These are phyloP conservation scores for Ophioninae sp. DNA, from an alignment of 2,888 invertebrate species.

Conservation along the genomic window DNA sequence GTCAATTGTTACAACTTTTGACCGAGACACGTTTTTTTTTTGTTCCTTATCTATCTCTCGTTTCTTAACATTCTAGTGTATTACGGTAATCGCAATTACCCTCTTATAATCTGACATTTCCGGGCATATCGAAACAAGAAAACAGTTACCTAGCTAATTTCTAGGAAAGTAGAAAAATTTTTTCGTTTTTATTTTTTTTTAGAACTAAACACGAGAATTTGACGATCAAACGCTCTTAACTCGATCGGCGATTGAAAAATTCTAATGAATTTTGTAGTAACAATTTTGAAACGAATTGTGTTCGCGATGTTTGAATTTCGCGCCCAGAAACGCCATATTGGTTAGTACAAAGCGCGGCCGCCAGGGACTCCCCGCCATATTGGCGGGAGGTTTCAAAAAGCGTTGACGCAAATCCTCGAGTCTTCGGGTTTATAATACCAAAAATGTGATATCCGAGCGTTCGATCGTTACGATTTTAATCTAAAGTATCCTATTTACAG, in stretches of 20 bases:
- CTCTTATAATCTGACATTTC: slow-evolving; percentile 32
- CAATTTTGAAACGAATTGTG: slow-evolving; percentile 1
- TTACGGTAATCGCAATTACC: slow-evolving; percentile 41
- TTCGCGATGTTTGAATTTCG: background rate
- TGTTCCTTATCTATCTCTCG: background rate
- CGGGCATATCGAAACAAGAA: background rate
- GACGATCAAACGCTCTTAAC: slow-evolving; percentile 28
- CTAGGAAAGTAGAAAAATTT: slow-evolving; percentile 19
- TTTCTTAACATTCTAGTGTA: no score
- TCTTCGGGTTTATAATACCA: background rate
- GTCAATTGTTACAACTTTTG: slow-evolving; percentile 5
- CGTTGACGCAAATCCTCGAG: background rate
- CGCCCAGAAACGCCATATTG: background rate
- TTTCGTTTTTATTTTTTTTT: background rate
- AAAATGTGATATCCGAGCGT: background rate
- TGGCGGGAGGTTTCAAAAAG: background rate
- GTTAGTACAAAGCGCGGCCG: background rate
- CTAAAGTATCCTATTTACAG: slow-evolving; percentile 11
- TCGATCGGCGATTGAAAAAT: background rate
- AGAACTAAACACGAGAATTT: slow-evolving; percentile 35
- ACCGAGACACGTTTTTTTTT: background rate
- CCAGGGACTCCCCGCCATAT: slow-evolving; percentile 1
- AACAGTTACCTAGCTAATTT: slow-evolving; percentile 37
- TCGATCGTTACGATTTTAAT: background rate
- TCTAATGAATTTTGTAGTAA: background rate